A percentile compares a stretch with the other conserved stretches of the same genome.
Conservation (phyloP, 2,113 vertebrate species). For the Columba janthina region DNA sequence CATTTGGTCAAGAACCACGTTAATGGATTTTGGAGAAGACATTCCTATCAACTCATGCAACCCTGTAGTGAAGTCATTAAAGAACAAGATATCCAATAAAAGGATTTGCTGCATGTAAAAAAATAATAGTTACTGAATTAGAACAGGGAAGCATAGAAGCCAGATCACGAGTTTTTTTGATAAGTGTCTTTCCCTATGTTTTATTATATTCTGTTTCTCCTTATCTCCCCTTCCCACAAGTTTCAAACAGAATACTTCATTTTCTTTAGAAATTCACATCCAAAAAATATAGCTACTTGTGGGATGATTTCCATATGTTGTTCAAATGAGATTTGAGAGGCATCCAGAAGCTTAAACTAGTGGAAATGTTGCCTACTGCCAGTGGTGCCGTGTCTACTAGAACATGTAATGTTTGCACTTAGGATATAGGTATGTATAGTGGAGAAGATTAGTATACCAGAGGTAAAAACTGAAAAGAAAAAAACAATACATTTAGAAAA, state of each 20-base stretch:
- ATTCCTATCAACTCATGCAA: neutral
- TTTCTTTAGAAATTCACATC: neutral
- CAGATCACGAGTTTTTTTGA: rapidly evolving
- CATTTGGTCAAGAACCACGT: neutral
- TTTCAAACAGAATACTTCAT: neutral
- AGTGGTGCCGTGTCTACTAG: neutral
- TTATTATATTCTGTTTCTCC: neutral
- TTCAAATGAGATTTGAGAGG: conserved; percentile 11
- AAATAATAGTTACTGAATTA: neutral
- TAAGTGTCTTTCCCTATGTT: neutral
- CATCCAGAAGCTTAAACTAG: neutral
- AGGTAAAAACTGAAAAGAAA: neutral
- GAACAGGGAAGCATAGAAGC: neutral
- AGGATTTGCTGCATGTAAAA: neutral
- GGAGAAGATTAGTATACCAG: neutral
- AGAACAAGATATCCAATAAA: conserved; percentile 19
- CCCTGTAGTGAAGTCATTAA: neutral
- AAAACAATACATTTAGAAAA: neutral
- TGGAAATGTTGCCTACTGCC: neutral
- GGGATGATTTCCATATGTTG: conserved; percentile 21
- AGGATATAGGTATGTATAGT: neutral
- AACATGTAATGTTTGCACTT: neutral
- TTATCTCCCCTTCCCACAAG: neutral
- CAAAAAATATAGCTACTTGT: neutral
- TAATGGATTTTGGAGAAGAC: conserved; percentile 31